These are phyloP conservation scores for Calidris pygmaea DNA, from an alignment of 2,113 vertebrate species.

Conservation along the genomic window DNA sequence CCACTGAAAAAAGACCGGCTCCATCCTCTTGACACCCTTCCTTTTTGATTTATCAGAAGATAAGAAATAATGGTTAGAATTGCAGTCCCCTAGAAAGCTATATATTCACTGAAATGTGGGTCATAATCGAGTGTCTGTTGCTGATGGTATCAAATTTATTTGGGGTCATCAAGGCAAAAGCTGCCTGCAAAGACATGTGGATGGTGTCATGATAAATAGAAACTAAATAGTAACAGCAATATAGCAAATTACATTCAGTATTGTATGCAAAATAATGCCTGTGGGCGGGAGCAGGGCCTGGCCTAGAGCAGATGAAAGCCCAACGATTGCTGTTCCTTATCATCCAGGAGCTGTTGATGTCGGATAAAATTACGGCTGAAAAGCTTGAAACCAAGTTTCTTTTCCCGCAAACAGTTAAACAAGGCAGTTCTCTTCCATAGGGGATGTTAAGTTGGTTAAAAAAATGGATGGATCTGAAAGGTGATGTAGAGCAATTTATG, in stretches of 20 bases:
- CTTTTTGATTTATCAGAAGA: neutral
- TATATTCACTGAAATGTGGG: neutral
- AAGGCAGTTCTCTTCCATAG: neutral
- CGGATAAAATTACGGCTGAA: neutral
- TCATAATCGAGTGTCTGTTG: neutral
- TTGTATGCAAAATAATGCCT: neutral
- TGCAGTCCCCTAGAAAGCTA: neutral
- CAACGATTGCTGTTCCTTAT: neutral
- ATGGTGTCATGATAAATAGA: neutral
- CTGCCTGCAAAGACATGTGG: neutral
- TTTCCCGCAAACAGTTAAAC: neutral
- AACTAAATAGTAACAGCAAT: neutral
- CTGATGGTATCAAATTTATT: neutral
- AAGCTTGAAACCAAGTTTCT: neutral
- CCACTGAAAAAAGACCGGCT: no score
- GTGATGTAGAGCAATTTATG: neutral
- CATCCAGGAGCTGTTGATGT: neutral
- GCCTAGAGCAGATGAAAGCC: neutral
- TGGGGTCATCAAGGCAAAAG: neutral
- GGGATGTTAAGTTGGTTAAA: neutral
- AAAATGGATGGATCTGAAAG: neutral
- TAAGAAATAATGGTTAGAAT: neutral
- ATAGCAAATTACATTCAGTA: neutral
- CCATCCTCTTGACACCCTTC: neutral
- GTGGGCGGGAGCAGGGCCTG: neutral